Base-by-base conservation (phyloP, 2,113 vertebrate species). In the Grammatotria lemairii region DNA sequence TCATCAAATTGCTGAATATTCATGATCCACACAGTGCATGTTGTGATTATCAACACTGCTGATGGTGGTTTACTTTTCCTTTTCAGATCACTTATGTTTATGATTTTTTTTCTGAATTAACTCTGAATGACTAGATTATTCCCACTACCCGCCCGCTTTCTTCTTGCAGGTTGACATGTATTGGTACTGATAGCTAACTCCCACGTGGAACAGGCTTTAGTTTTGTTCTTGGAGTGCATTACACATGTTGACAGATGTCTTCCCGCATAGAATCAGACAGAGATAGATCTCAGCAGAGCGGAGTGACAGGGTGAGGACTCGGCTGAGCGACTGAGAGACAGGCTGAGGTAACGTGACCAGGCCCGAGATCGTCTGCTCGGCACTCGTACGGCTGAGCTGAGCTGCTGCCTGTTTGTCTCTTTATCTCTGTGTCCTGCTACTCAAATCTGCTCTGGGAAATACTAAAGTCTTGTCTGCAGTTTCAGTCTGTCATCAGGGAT, bases 211-310 rank as follows among this genome's bases (percentile, higher is more conserved):
- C 83, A 84, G 81, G 51, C 80, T 93, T 86, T 21, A 87, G 92
- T 89, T 93, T 91, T 93, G 94, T 94, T 95, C 89, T 86, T 91
- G 81, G 87, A 85, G 88, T 90, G 81, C 49, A 57, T 92, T 92
- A 93, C 93, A 91, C 89, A 84, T 94, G 92, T 92, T 94, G 95
- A 96, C 95, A 96, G 92, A 96, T 96, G 95, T 94, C 94, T 93
- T 73, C 49, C 38, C 85, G 83, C 90, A 92, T 92, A 87, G 89
- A 89, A 80, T 88, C 84, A 91, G 89, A 91, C 92, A 91, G 85
- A 47, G 85, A 84, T 68, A 86, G 84, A 94, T 92, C 91, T 94
- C 93, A 89, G 88, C 63, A 82, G 95, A 85, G 87, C 12, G 51
- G 78, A 85, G 93, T 88, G 92, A 93, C 91, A 91, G 89, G 93